Evolutionary conservation across 2,797 vertebrate species (phyloP).

Genomic region (Phalanger gymnotis): DNA sequence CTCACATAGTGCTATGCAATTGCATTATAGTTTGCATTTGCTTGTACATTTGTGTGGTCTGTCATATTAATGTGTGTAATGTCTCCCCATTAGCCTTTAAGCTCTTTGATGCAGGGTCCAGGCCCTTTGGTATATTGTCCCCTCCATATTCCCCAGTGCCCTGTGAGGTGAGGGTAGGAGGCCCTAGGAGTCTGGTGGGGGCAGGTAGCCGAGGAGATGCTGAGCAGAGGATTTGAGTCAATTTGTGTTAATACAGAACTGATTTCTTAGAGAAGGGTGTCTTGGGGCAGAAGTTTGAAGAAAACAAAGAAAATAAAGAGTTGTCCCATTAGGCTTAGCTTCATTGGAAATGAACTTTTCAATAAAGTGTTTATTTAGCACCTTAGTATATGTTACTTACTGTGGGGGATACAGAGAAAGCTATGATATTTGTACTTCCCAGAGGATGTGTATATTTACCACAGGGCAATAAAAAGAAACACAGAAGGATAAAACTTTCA

Average conservation of each 20-base stretch:
- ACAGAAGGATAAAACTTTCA: background rate
- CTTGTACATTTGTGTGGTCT: background rate
- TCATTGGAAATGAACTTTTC: background rate
- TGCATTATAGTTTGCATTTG: background rate
- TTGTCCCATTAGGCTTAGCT: background rate
- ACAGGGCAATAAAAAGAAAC: background rate
- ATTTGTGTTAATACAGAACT: background rate
- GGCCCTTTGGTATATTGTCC: background rate
- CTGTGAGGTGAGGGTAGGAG: background rate
- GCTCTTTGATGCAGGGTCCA: background rate
- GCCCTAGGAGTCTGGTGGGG: background rate
- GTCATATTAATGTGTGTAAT: background rate
- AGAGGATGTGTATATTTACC: background rate
- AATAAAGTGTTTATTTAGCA: background rate
- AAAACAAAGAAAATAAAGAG: background rate
- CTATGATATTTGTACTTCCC: background rate
- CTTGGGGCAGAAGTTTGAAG: background rate
- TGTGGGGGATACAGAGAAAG: background rate
- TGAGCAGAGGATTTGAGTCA: background rate
- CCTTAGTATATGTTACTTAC: background rate
- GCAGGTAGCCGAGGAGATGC: background rate
- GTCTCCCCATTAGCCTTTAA: background rate
- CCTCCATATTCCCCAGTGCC: background rate
- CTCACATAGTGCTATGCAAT: background rate
- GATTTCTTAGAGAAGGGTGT: background rate